These are phyloP conservation scores for Colletes gigas DNA, from an alignment of 1,140 invertebrate genomes.

Conservation along the genomic window DNA sequence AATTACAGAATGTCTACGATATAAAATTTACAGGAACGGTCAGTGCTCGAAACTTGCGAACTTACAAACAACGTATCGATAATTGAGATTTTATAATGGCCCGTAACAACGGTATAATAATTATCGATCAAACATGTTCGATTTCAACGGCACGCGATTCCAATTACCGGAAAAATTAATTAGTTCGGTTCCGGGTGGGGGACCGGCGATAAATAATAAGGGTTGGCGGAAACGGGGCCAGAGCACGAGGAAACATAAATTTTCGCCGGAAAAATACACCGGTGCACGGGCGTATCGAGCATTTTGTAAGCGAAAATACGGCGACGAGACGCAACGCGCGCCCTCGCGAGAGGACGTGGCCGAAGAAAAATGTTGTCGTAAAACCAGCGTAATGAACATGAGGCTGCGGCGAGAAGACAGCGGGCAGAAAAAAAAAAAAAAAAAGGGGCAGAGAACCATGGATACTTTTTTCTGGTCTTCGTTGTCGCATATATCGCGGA, in stretches of 20 bases:
- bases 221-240: not conserved
- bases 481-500: conserved; percentile 37
- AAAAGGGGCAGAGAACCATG: not conserved
- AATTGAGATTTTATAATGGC: no score
- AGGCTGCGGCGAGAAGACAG: conserved; percentile 5
- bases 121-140: no score
- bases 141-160: no score
- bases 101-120: no score
- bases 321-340: not conserved
- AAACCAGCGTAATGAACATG: conserved; percentile 59
- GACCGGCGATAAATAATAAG: not conserved
- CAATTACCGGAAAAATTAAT: conserved; percentile 18
- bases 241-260: conserved; percentile 6
- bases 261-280: conserved; percentile 22
- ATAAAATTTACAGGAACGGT: no score
- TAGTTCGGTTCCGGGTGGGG: not conserved
- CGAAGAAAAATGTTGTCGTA: conserved; percentile 54
- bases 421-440: not conserved
- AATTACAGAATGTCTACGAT: no score
- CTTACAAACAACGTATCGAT: no score
- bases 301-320: conserved; percentile 40
- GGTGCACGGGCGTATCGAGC: conserved; percentile 6
- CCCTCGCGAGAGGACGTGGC: not conserved
- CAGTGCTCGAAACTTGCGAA: no score
- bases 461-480: conserved; percentile 12